Evolutionary conservation across 2,113 vertebrate genomes (phyloP).

Genomic region (Notothenia coriiceps): DNA sequence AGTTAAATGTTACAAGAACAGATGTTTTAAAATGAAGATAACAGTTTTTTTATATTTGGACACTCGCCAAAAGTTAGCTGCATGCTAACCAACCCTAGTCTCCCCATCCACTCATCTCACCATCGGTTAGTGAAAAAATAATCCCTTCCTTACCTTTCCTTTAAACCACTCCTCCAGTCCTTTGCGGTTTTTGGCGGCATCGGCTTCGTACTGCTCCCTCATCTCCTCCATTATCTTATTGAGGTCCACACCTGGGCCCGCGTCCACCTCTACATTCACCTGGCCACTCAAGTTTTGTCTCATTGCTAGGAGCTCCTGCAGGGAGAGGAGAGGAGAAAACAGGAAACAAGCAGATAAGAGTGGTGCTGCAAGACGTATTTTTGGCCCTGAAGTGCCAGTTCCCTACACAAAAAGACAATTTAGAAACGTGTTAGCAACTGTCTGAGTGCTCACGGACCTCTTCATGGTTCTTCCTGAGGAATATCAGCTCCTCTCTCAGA

Average conservation of each 20-base stretch:
- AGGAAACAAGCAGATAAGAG: no score
- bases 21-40: no score
- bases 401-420: no score
- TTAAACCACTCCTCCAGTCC: conserved; percentile 84
- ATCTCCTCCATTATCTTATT: conserved; percentile 66
- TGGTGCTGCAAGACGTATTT: no score
- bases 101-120: no score
- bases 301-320: conserved; percentile 67
- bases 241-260: conserved; percentile 71
- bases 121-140: background rate
- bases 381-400: conserved; percentile 63
- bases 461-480: conserved; percentile 87
- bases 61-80: no score
- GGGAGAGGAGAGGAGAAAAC: no score
- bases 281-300: conserved; percentile 69
- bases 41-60: no score
- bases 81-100: no score
- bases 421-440: no score
- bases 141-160: conserved; percentile 52
- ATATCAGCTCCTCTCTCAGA: conserved; percentile 86
- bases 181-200: conserved; percentile 82
- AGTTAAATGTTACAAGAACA: no score
- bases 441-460: conserved; percentile 72
- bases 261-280: conserved; percentile 84
- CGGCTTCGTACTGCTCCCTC: conserved; percentile 86